phyloP scores from a whole-genome alignment of 2,113 vertebrate genomes.

The Amazona vittata region DNA sequence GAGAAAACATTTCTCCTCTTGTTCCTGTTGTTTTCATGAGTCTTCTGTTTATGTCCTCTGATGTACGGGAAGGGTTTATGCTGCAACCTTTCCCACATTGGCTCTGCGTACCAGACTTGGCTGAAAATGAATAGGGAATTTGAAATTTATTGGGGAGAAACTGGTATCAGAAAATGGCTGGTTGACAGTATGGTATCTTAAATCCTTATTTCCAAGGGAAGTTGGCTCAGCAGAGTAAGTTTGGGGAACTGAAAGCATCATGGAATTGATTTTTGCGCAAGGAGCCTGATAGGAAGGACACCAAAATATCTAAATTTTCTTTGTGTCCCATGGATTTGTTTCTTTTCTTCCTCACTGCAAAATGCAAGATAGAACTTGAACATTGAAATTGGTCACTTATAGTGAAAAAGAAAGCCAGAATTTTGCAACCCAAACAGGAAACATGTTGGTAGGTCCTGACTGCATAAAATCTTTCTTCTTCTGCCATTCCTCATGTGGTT shows the following conservation, averaged over 20 bases:
- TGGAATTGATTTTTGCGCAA: not conserved
- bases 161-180: not conserved
- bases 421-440: constrained; percentile 7
- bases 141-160: not conserved
- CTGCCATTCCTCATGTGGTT: not conserved
- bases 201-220: not conserved
- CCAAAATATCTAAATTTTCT: not conserved
- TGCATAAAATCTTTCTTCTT: constrained; percentile 10
- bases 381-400: not conserved
- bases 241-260: not conserved
- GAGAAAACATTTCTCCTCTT: not conserved
- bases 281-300: not conserved
- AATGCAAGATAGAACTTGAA: not conserved
- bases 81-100: not conserved
- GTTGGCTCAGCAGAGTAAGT: not conserved
- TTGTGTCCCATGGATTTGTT: not conserved
- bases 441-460: not conserved
- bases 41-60: not conserved
- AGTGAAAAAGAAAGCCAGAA: not conserved
- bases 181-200: not conserved
- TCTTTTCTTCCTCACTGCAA: not conserved
- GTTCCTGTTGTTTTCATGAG: not conserved
- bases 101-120: not conserved
- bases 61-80: not conserved
- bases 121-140: not conserved